Evolutionary conservation across 2,888 invertebrate genomes (phyloP), one percentile per base, ranked within the genome.

Genomic region (Vesta saturnalis): DNA sequence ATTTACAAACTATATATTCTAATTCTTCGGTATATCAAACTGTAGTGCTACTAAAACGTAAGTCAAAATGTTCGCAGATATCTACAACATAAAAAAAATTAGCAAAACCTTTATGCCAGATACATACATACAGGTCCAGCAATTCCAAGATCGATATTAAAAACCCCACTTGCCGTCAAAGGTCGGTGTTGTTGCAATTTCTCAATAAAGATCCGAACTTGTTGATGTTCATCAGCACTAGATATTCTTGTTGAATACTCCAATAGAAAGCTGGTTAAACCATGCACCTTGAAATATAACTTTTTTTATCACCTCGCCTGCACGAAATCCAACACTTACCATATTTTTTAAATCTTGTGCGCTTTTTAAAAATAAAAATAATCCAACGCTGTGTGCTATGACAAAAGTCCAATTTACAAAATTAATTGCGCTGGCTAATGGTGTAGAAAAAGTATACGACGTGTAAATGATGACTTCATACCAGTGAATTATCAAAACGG

Each of bases 21-120:
- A 77, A 63, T 78, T 78, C 67, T 78, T 80, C 3, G 83, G 82
- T 57, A 83, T 77, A 68, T 83, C 81, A 74, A 84, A 84, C 67
- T 84, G 84, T 43, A 84, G 65, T 15, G 83, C 83, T 1, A 84
- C 84, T 67, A 84, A 75, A 8, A 84, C 82, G 64, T 84, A 84
- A 0, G 84, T 84, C 18, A 84, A 70, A 60, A 84, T 80, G 69
- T 82, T 83, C 8, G 83, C 83, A 57, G 79, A 81, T 67, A 84
- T 82, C 84, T 84, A 73, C 68, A 83, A 82, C n/a, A n/a, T n/a
- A 14, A 55, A 49, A 43, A 52, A 47, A 10, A 39, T 39, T n/a
- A 39, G 14, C 19, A 39, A 8, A 43, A 58, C 21, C 5, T 19
- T 5, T 19, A 61, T n/a, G 60, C 10, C 2, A 60, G 10, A 64